A percentile compares a stretch with the other conserved stretches of the same genome.
These are phyloP conservation scores for Calypte anna DNA, from an alignment of 2,113 vertebrate species.

Conservation along the genomic window DNA sequence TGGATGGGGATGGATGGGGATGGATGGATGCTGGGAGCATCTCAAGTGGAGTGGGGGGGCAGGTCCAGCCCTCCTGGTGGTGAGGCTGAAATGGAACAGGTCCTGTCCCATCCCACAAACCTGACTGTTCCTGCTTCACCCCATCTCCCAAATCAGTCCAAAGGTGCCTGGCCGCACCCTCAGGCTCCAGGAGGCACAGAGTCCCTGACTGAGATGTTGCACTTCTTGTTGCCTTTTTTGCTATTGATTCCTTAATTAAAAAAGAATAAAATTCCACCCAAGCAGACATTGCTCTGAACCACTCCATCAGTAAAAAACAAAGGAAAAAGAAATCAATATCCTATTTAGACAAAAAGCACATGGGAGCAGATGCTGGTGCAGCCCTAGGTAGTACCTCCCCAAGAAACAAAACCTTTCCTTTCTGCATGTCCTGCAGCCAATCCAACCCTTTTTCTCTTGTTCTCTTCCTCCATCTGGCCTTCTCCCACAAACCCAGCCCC, in stretches of 20 bases:
- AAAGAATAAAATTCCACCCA: not conserved
- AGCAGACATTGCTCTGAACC: not conserved
- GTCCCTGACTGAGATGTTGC: not conserved
- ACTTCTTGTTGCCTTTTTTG: not conserved
- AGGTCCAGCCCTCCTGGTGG: too few relatives aligned
- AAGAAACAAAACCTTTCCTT: not conserved
- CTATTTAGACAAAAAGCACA: not conserved
- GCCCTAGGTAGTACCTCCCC: not conserved
- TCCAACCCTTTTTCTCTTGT: not conserved
- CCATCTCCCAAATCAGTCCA: not conserved
- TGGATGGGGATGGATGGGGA: too few relatives aligned
- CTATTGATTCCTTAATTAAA: constrained; percentile 38
- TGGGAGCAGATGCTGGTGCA: not conserved
- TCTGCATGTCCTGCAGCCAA: too few relatives aligned
- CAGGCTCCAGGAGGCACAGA: not conserved
- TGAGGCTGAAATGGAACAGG: too few relatives aligned
- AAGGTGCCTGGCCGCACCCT: not conserved
- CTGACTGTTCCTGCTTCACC: not conserved
- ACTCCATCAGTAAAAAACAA: not conserved
- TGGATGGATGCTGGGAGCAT: too few relatives aligned
- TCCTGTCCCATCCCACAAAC: too few relatives aligned
- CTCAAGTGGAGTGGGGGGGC: too few relatives aligned
- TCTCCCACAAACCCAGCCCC: not conserved
- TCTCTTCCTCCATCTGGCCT: not conserved
- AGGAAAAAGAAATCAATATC: not conserved